Evolutionary conservation across 2,888 invertebrate species (phyloP).

Genomic region (Rotaria macrura): DNA sequence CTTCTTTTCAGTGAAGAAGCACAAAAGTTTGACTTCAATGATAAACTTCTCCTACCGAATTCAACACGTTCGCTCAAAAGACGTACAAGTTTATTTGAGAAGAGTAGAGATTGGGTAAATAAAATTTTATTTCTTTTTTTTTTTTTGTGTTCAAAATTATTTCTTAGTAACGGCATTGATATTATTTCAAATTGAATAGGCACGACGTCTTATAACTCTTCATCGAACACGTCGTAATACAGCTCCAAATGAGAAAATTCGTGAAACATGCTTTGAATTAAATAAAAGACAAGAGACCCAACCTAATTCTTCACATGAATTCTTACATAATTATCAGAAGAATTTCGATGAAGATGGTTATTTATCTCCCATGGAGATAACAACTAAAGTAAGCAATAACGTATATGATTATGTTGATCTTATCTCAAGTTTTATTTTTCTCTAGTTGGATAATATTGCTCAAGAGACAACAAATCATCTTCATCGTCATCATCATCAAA

Average conservation of each 20-base stretch:
- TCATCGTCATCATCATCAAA: not conserved
- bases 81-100: not conserved
- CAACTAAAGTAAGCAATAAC: not conserved
- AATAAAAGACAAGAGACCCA: not conserved
- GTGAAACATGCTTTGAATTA: not conserved
- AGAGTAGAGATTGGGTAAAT: slow-evolving; percentile 17
- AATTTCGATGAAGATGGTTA: slow-evolving; percentile 20
- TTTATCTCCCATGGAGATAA: slow-evolving; percentile 2
- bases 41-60: slow-evolving; percentile 1
- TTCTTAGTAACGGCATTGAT: not conserved
- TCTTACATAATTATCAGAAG: not conserved
- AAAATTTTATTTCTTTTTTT: not conserved
- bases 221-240: not conserved
- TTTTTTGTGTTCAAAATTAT: not conserved
- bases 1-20: not conserved
- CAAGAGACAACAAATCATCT: not conserved
- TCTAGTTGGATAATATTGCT: not conserved
- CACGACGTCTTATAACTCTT: not conserved
- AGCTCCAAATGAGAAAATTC: not conserved
- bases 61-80: not conserved
- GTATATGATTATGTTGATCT: not conserved
- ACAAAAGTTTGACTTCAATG: not conserved
- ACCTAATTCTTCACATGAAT: not conserved
- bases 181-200: not conserved
- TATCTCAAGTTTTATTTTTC: not conserved